Evolutionary conservation across 2,113 vertebrate species (phyloP).

Genomic region (Desmodus rotundus): DNA sequence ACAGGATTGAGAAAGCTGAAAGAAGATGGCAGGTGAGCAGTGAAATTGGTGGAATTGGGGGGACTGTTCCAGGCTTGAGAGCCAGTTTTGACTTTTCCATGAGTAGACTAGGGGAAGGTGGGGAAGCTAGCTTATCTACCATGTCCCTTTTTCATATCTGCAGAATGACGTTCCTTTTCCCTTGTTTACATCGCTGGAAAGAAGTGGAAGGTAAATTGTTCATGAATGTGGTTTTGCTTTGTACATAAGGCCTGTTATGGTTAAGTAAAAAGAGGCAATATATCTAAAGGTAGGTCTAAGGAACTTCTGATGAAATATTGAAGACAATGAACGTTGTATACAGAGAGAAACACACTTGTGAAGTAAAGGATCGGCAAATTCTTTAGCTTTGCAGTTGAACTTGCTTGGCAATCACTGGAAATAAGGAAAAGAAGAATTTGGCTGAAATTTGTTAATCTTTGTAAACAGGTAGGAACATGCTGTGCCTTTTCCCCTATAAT

Average conservation of each 20-base stretch:
- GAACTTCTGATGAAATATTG: neutral
- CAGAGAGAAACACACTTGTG: neutral
- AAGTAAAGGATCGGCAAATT: constrained; percentile 4
- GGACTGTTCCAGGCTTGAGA: neutral
- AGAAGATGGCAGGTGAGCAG: neutral
- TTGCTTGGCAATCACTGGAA: constrained; percentile 22
- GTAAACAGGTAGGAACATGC: constrained; percentile 41
- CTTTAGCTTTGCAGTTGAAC: constrained; percentile 34
- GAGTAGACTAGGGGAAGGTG: neutral
- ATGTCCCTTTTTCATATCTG: neutral
- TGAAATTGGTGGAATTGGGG: neutral
- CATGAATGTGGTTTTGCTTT: neutral
- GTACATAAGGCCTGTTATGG: neutral
- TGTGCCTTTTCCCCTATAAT: constrained; percentile 27
- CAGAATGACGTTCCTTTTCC: neutral
- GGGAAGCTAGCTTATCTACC: neutral
- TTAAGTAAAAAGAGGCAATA: neutral
- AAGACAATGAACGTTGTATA: neutral
- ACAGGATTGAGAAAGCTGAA: neutral
- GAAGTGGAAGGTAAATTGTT: neutral
- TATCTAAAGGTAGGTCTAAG: neutral
- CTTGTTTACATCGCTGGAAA: neutral
- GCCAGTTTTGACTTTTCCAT: neutral
- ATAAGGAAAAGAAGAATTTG: constrained; percentile 41
- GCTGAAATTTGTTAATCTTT: constrained; percentile 38